Evolutionary conservation across 1,140 invertebrate genomes (phyloP), one percentile per base, ranked within the genome.

Genomic region (Scaptomyza hsui): DNA sequence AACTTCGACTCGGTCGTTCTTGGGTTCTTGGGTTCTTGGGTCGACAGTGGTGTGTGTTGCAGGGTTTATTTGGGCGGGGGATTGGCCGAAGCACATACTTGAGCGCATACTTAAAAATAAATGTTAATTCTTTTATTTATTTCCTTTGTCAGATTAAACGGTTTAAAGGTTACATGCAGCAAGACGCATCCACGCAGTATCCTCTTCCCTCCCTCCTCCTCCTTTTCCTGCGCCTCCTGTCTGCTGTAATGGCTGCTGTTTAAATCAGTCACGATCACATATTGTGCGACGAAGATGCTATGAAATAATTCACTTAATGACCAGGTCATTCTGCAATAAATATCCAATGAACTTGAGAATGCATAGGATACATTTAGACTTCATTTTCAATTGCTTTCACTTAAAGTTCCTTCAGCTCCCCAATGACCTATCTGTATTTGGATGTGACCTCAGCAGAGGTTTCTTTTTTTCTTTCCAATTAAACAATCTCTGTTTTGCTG

Each of bases 91-190:
- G 45, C 61, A 51, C 81, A 85, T 86, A 86, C 67, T 88, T 80
- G 73, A 64, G 56, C 68, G 78, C 61, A 85, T 88, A 78, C 82
- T 88, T 88, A 68, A 88, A 88, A 82, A 75, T 88, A 88, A 88
- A 88, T 88, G 82, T 88, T 82, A 88, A 88, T 88, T 89, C 82
- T 82, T 88, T 88, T 88, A 88, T 88, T 88, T 88, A 88, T 88
- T 88, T 88, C 83, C 75, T 75, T 88, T 88, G 82, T 88, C 82
- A 88, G 82, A 88, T 88, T 88, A 88, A 88, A 88, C 78, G 75
- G 83, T 82, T 89, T 78, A 88, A 88, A 88, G 82, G 82, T 88
- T 88, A 82, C 67, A 75, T 21, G 45, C 55, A 49, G 26, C 26
- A 29, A 29, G 26, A 68, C 15, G 39, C 59, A 47, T 55, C 35